Conservation (phyloP, 2,797 vertebrate species). For the Vespertilio murinus region DNA sequence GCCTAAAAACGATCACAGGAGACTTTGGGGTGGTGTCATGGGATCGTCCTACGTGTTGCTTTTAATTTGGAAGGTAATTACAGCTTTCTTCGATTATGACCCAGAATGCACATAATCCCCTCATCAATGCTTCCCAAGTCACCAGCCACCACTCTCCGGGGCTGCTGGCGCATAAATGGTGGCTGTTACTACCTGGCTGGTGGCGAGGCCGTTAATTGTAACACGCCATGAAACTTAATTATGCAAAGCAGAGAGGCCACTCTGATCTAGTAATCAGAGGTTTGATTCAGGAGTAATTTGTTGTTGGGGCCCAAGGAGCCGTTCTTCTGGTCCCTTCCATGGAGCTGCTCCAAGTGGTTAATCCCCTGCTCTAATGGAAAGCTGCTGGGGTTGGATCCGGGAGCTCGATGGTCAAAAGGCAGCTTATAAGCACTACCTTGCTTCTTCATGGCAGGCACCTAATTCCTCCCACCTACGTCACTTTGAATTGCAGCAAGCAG, state of each 20-base stretch:
- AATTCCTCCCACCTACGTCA: slow-evolving; percentile 59
- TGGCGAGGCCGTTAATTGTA: slow-evolving; percentile 83
- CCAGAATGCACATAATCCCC: slow-evolving; percentile 83
- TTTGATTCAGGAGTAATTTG: slow-evolving; percentile 86
- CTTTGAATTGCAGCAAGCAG: slow-evolving; percentile 64
- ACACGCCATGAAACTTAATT: slow-evolving; percentile 86
- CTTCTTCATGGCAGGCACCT: slow-evolving; percentile 56
- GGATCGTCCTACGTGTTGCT: slow-evolving; percentile 79
- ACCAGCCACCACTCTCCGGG: slow-evolving; percentile 79
- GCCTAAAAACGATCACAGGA: slow-evolving; percentile 63
- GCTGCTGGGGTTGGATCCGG: slow-evolving; percentile 58
- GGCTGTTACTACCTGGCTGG: slow-evolving; percentile 82
- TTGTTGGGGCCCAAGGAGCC: slow-evolving; percentile 82
- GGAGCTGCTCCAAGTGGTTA: slow-evolving; percentile 74
- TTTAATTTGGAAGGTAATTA: slow-evolving; percentile 85
- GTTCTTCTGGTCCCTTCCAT: slow-evolving; percentile 79
- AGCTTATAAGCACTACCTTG: slow-evolving; percentile 49
- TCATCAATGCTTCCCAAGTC: slow-evolving; percentile 83
- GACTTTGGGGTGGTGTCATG: slow-evolving; percentile 49
- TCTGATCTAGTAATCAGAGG: slow-evolving; percentile 86
- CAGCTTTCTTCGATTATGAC: slow-evolving; percentile 83
- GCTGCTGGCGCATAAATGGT: slow-evolving; percentile 82
- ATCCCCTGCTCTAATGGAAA: slow-evolving; percentile 72
- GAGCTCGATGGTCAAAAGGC: slow-evolving; percentile 1
- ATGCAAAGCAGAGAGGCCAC: slow-evolving; percentile 84